Evolutionary conservation across 2,888 invertebrate genomes (phyloP).

Genomic region (Balanococcus diminutus): DNA sequence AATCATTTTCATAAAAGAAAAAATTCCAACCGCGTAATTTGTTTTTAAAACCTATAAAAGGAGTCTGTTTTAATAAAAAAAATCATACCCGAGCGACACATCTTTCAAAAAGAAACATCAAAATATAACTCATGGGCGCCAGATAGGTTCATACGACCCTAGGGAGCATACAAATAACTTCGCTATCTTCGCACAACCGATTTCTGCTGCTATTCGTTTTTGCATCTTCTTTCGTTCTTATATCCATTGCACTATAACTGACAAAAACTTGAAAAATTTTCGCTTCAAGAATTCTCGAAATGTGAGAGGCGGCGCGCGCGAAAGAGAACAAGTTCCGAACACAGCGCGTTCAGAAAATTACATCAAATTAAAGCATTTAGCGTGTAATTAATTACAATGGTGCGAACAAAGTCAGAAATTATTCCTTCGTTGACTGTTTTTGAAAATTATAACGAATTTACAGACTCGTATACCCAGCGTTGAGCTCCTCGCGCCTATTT

Average conservation of each 20-base stretch:
- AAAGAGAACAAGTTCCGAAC: neutral
- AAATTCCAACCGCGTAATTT: neutral
- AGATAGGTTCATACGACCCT: neutral
- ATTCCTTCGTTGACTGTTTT: neutral
- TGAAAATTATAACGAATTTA: neutral
- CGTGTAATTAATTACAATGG: neutral
- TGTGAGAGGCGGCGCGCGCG: no score
- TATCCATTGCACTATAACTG: neutral
- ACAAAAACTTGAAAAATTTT: constrained; percentile 13
- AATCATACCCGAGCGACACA: neutral
- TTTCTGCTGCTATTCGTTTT: neutral
- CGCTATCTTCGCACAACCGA: neutral
- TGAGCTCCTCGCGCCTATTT: neutral
- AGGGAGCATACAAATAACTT: neutral
- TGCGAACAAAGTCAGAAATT: neutral
- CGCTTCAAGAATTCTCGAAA: neutral
- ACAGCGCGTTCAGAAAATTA: neutral
- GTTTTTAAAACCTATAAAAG: neutral
- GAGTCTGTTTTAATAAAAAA: neutral
- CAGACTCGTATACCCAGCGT: neutral
- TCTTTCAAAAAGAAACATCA: neutral
- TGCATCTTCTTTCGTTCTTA: neutral
- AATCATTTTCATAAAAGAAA: no score
- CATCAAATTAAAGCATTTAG: neutral
- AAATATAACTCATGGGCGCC: neutral